A percentile compares a stretch with the other conserved stretches of the same genome.
Evolutionary conservation across 2,113 vertebrate species (phyloP).

Genomic region (Phodopus roborovskii): DNA sequence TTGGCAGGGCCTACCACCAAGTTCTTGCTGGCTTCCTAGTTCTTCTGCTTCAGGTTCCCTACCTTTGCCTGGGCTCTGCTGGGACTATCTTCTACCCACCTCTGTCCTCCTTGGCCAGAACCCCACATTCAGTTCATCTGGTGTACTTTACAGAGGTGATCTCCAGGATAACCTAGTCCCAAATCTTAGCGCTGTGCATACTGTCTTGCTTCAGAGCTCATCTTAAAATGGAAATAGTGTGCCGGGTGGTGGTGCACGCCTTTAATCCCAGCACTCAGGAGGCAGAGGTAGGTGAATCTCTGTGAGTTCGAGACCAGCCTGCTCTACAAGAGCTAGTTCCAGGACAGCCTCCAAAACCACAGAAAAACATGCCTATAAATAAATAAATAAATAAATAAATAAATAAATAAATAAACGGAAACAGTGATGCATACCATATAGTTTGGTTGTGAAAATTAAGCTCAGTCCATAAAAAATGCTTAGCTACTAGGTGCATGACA

Average conservation of each 20-base stretch:
- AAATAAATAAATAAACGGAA: too few relatives aligned
- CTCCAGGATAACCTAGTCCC: background rate
- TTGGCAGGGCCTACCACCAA: background rate
- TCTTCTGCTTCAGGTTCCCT: background rate
- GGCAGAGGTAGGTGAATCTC: too few relatives aligned
- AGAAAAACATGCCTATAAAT: too few relatives aligned
- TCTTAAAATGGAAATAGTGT: slow-evolving; percentile 43
- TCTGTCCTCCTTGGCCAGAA: background rate
- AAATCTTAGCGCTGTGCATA: background rate
- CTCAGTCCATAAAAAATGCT: slow-evolving; percentile 12
- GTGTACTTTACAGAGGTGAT: background rate
- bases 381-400: too few relatives aligned
- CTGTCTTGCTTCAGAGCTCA: slow-evolving; percentile 31
- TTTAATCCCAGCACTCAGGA: too few relatives aligned
- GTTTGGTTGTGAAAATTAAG: slow-evolving; percentile 42
- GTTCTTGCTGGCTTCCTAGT: background rate
- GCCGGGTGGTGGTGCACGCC: too few relatives aligned
- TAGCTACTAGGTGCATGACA: slow-evolving; percentile 24
- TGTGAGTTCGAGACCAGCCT: too few relatives aligned
- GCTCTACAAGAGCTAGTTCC: too few relatives aligned
- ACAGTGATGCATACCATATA: background rate
- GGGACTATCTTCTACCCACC: background rate
- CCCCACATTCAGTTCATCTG: slow-evolving; percentile 11
- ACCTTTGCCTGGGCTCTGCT: background rate
- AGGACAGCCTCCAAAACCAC: too few relatives aligned